Evolutionary conservation across 1,140 invertebrate species (phyloP).

Genomic region (Aphaenogaster floridana): DNA sequence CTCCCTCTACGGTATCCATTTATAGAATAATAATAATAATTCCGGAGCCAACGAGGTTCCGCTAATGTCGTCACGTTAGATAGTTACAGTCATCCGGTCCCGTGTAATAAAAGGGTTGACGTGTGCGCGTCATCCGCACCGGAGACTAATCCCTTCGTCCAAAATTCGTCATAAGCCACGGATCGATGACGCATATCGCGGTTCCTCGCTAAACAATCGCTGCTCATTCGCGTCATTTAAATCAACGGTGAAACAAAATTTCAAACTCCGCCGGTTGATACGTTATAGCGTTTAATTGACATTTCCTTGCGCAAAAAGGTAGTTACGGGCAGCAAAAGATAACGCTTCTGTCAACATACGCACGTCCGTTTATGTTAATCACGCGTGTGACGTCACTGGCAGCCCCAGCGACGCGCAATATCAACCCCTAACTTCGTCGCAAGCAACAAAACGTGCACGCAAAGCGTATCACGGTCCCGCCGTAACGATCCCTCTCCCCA

Average conservation of each 20-base stretch:
- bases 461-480: conserved; percentile 70
- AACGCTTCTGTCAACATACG: conserved; percentile 54
- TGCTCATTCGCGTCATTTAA: background rate
- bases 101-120: conserved; percentile 83
- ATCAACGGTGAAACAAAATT: conserved; percentile 1
- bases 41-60: conserved; percentile 74
- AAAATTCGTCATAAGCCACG: conserved; percentile 46
- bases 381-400: conserved; percentile 76
- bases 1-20: conserved; percentile 62
- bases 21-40: conserved; percentile 79
- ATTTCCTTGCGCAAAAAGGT: background rate
- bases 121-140: conserved; percentile 24
- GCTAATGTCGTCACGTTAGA: conserved; percentile 83
- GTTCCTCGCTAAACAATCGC: conserved; percentile 17
- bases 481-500: conserved; percentile 35
- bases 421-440: conserved; percentile 69
- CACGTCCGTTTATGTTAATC: conserved; percentile 77
- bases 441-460: conserved; percentile 69
- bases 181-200: conserved; percentile 32
- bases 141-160: conserved; percentile 54
- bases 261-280: background rate
- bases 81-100: conserved; percentile 84
- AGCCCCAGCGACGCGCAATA: conserved; percentile 62
- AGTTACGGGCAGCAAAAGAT: conserved; percentile 7
- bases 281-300: conserved; percentile 33